These are phyloP conservation scores for Campylomormyrus tamandua DNA, from an alignment of 2,113 vertebrate species.

Conservation along the genomic window DNA sequence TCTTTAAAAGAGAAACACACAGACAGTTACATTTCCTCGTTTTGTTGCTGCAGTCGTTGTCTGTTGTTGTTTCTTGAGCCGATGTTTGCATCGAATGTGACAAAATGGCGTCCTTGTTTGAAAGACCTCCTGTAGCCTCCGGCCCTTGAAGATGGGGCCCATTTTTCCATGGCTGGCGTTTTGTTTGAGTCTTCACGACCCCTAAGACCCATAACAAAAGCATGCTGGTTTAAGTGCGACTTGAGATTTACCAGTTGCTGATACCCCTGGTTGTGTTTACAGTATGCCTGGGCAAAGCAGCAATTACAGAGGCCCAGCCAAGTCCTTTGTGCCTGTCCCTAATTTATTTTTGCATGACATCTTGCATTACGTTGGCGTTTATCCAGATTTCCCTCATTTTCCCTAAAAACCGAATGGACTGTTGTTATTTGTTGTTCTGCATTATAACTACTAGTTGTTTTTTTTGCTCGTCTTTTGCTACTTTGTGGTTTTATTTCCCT, in stretches of 20 bases:
- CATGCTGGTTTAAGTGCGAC: background rate
- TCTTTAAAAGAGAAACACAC: background rate
- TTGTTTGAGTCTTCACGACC: background rate
- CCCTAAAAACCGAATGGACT: background rate
- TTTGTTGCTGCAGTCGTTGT: background rate
- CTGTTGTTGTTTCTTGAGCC: background rate
- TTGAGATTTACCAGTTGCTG: constrained; percentile 11
- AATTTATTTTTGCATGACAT: constrained; percentile 1
- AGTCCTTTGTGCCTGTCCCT: background rate
- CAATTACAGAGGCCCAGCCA: background rate
- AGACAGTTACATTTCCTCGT: constrained; percentile 7
- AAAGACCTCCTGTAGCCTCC: background rate
- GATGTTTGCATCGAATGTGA: background rate
- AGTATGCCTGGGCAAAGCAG: background rate
- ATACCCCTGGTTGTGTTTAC: constrained; percentile 11
- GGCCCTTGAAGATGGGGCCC: background rate
- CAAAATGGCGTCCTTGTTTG: background rate
- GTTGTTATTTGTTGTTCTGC: background rate
- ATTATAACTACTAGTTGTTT: background rate
- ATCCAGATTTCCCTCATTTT: background rate
- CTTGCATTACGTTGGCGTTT: background rate
- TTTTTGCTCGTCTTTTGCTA: background rate
- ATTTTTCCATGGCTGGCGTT: background rate
- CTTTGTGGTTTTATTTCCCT: background rate
- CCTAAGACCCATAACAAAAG: background rate